Evolutionary conservation across 2,888 invertebrate species (phyloP), one percentile per base, ranked within the genome.

Genomic region (Euphydryas editha): DNA sequence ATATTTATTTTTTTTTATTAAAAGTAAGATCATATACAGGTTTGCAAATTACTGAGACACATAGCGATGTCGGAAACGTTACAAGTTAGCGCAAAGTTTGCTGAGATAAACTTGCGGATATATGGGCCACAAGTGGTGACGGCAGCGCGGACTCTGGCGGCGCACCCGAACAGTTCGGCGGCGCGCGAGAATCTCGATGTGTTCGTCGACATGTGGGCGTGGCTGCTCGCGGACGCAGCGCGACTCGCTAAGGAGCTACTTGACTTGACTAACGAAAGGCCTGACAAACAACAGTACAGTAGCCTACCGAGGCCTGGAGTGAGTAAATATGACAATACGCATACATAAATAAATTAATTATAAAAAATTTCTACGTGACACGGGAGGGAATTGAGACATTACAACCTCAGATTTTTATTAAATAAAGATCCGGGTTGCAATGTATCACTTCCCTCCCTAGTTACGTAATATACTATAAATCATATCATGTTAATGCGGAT

Each of bases 181-280:
- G 98, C 99, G 72, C 96, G 98, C 81, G 99, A 99, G 86, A 99
- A 99, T 93, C 94, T 99, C 61, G 99, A 99, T 91, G 98, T 98
- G 73, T 98, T 98, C 84, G 95, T 97, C 37, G 98, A 98, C 81
- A 97, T 98, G 97, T 99, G 98, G 97, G 97, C 98, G 81, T 97
- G 98, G 94, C 94, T 99, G 69, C 96, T 98, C 77, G 96, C 96
- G 21, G 99, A 99, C 85, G 96, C 99, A n/a, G 96, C 97, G 61
- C 94, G 96, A 24, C 95, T 98, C 69, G 97, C 98, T 44, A 96
- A 97, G 82, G 98, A 99, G 82, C 96, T 99, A 59, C 94, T 97
- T 81, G 95, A 98, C 90, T 92, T 96, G 74, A 95, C 97, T 81
- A 94, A 96, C 86, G 91, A 91, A 56, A 81, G 88, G 63, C 88